Conservation (phyloP, 2,888 invertebrate genomes). For the Steinernema hermaphroditum region DNA sequence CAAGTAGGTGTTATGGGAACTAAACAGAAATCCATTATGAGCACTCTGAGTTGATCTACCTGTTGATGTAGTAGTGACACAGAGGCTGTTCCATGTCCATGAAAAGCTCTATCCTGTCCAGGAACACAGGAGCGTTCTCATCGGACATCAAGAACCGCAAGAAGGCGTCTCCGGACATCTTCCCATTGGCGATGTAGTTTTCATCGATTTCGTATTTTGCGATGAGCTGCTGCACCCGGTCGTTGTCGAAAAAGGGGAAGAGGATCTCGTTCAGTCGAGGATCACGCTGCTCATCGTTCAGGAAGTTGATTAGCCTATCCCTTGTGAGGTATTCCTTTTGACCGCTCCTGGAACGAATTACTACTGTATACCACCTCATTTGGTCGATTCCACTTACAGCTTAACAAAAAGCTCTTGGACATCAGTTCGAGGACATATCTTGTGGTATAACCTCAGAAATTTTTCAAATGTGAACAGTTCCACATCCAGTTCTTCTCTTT, state of each 20-base stretch:
- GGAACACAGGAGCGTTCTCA: conserved; percentile 97
- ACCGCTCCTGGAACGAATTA: conserved; percentile 54
- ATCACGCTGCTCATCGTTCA: conserved; percentile 83
- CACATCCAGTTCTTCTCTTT: conserved; percentile 85
- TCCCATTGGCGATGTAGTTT: conserved; percentile 61
- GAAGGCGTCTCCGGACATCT: conserved; percentile 81
- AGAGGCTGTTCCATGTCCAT: conserved; percentile 96
- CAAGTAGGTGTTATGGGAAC: conserved; percentile 89
- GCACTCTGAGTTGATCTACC: conserved; percentile 35
- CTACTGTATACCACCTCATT: no score
- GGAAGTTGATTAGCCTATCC: conserved; percentile 59
- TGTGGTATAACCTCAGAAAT: conserved; percentile 95
- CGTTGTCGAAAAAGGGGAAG: conserved; percentile 92
- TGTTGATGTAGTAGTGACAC: conserved; percentile 95
- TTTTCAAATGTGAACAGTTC: conserved; percentile 96
- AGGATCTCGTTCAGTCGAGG: conserved; percentile 97
- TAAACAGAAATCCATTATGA: conserved; percentile 33
- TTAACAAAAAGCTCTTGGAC: conserved; percentile 89
- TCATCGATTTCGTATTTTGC: conserved; percentile 75
- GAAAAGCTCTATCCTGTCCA: conserved; percentile 76
- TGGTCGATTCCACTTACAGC: conserved; percentile 54
- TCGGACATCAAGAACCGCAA: conserved; percentile 99
- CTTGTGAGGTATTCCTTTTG: conserved; percentile 65
- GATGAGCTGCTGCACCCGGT: conserved; percentile 88
- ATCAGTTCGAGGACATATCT: conserved; percentile 96